A percentile compares a stretch with the other conserved stretches of the same genome.
These are phyloP conservation scores for Thalassarche chlororhynchos DNA, from an alignment of 2,113 vertebrate species.

Conservation along the genomic window DNA sequence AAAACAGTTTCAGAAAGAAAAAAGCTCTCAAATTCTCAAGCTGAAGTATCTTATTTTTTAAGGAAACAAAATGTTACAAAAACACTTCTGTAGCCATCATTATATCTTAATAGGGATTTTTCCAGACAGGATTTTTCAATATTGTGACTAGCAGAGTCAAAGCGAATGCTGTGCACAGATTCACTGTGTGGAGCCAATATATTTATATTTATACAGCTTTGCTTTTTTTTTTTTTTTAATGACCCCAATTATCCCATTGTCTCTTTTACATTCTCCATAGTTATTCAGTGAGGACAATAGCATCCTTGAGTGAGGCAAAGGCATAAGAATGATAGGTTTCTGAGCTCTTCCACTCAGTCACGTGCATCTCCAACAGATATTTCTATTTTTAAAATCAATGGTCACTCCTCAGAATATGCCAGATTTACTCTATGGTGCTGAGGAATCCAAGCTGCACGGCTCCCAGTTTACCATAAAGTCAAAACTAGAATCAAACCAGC, in stretches of 20 bases:
- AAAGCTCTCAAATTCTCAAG: not conserved
- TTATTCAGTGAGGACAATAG: slow-evolving; percentile 62
- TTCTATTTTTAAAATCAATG: slow-evolving; percentile 54
- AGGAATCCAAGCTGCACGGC: slow-evolving; percentile 11
- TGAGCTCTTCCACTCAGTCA: slow-evolving; percentile 14
- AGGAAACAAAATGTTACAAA: not conserved
- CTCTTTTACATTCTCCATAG: not conserved
- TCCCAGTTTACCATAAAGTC: not conserved
- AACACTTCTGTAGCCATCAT: not conserved
- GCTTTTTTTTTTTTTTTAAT: not conserved
- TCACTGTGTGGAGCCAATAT: not conserved
- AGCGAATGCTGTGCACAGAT: not conserved
- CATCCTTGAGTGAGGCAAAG: slow-evolving; percentile 10
- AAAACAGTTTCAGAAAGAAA: not conserved
- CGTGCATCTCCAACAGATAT: slow-evolving; percentile 4
- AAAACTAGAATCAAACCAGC: slow-evolving; percentile 25
- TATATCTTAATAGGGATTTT: not conserved
- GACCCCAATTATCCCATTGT: slow-evolving; percentile 31
- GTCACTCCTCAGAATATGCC: not conserved
- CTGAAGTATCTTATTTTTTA: not conserved
- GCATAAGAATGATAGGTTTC: slow-evolving; percentile 4
- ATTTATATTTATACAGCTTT: not conserved
- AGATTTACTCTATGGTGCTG: not conserved
- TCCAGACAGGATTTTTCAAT: not conserved
- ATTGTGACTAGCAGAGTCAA: not conserved